Percentiles rank a stretch among this genome's conserved stretches.
Evolutionary conservation across 23 tunicate genomes (phyloP).

Genomic region (Aplidium turbinatum): DNA sequence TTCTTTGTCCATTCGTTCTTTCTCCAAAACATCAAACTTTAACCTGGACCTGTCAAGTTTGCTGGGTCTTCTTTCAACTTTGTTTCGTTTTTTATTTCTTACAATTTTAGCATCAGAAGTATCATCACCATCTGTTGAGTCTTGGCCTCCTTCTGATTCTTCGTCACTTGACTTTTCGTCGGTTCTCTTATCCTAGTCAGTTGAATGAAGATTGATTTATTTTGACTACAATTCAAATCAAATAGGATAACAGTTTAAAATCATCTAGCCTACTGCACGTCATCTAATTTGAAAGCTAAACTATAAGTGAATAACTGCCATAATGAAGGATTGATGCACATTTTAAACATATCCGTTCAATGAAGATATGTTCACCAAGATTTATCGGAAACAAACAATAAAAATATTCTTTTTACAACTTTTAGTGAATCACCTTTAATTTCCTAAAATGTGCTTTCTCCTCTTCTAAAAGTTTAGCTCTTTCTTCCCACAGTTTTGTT

Average conservation of each 20-base stretch:
- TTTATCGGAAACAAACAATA: too few relatives aligned
- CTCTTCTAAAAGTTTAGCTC: conserved; percentile 53
- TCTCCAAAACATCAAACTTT: conserved; percentile 73
- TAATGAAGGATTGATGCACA: too few relatives aligned
- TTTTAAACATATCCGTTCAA: too few relatives aligned
- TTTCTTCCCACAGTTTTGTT: conserved; percentile 39
- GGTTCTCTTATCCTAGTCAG: background rate
- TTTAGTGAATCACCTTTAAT: too few relatives aligned
- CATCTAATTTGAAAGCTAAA: too few relatives aligned
- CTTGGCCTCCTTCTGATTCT: background rate
- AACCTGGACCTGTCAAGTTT: conserved; percentile 60
- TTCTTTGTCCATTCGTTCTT: conserved; percentile 72
- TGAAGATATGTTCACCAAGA: too few relatives aligned
- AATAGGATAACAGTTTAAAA: too few relatives aligned
- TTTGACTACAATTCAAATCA: too few relatives aligned
- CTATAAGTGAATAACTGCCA: too few relatives aligned
- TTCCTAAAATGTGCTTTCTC: conserved; percentile 38
- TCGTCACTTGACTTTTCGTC: background rate
- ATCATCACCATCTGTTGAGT: background rate
- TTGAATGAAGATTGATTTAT: too few relatives aligned
- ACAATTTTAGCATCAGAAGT: background rate
- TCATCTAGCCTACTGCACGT: too few relatives aligned
- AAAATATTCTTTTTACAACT: too few relatives aligned
- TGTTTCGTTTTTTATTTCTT: conserved; percentile 39
- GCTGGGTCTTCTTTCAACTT: conserved; percentile 43